These are phyloP conservation scores for Horisme vitalbata DNA, from an alignment of 2,888 invertebrate species.

Conservation along the genomic window DNA sequence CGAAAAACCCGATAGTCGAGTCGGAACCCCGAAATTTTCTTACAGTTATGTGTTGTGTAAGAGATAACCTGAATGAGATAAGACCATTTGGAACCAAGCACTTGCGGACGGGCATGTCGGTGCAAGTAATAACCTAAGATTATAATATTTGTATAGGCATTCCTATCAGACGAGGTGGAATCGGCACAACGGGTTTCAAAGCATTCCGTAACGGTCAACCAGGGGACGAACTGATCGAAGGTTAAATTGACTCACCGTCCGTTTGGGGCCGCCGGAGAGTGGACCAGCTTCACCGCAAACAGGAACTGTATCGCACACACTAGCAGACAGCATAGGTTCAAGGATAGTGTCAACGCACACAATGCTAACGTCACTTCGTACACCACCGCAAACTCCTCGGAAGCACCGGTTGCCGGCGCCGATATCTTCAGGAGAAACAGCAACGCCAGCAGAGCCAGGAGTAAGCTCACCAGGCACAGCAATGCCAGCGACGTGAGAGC, in stretches of 20 bases:
- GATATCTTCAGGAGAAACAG: slow-evolving; percentile 94
- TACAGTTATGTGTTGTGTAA: slow-evolving; percentile 69
- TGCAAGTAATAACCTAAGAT: slow-evolving; percentile 54
- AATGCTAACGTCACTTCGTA: slow-evolving; percentile 96
- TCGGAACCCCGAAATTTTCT: slow-evolving; percentile 54
- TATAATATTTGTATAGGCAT: slow-evolving; percentile 58
- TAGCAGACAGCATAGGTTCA: slow-evolving; percentile 95
- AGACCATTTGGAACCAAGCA: slow-evolving; percentile 55
- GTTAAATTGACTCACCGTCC: slow-evolving; percentile 82
- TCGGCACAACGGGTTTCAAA: slow-evolving; percentile 59
- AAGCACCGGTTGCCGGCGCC: slow-evolving; percentile 83
- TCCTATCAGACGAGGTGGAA: slow-evolving; percentile 34
- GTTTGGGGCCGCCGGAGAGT: slow-evolving; percentile 91
- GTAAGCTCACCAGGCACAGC: slow-evolving; percentile 91
- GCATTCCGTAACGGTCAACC: slow-evolving; percentile 46
- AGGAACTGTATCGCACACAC: slow-evolving; percentile 97
- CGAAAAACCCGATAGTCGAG: slow-evolving; percentile 49
- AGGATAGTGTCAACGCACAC: slow-evolving; percentile 92
- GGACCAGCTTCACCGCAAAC: slow-evolving; percentile 95
- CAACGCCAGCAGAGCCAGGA: slow-evolving; percentile 91
- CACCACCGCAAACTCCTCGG: slow-evolving; percentile 93
- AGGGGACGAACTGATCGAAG: slow-evolving; percentile 14
- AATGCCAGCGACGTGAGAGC: slow-evolving; percentile 93
- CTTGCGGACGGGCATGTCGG: slow-evolving; percentile 34
- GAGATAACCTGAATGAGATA: slow-evolving; percentile 68